Evolutionary conservation across 2,888 invertebrate genomes (phyloP), one percentile per base, ranked within the genome.

Genomic region (Ceramica pisi): DNA sequence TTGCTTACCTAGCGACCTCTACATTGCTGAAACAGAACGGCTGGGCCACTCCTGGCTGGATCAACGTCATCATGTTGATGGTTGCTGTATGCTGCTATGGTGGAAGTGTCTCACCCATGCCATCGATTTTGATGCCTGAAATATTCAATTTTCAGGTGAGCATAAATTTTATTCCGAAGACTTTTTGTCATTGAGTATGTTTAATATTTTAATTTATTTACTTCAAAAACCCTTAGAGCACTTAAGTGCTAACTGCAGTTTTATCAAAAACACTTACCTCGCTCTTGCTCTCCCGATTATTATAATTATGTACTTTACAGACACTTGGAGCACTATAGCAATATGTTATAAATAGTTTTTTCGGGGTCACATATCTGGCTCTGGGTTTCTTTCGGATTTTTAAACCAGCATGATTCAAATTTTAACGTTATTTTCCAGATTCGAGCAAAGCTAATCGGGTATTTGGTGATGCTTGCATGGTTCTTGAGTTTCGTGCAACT

Each of bases 111-210:
- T 84, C 89, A 1, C 86, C 91, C 0, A 59, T 92, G 3, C 92
- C 92, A 0, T 92, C 86, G n/a, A 86, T 93, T 35, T 83, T 93
- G 4, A 89, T 92, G 89, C 83, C 92, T 0, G 93, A 93, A 70
- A 87, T 91, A 77, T 91, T 93, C 26, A 91, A 88, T 75, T 92
- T 92, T 38, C 92, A 92, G 82, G 93, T 91, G 60, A 81, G 76
- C 1, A 31, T 31, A 31, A 5, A 31, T 19, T 46, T 7, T 19
- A 7, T 19, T 46, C n/a, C n/a, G n/a, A n/a, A n/a, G n/a, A n/a
- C n/a, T n/a, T n/a, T n/a, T n/a, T n/a, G n/a, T n/a, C n/a, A n/a
- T n/a, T n/a, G n/a, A n/a, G n/a, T 1, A 46, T 46, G 1, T 1
- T 19, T 14, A 14, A 3, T 41, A 0, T 41, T 12, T 41, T 3